Base-by-base conservation (phyloP, 2,797 vertebrate species). In the Antrozous pallidus region DNA sequence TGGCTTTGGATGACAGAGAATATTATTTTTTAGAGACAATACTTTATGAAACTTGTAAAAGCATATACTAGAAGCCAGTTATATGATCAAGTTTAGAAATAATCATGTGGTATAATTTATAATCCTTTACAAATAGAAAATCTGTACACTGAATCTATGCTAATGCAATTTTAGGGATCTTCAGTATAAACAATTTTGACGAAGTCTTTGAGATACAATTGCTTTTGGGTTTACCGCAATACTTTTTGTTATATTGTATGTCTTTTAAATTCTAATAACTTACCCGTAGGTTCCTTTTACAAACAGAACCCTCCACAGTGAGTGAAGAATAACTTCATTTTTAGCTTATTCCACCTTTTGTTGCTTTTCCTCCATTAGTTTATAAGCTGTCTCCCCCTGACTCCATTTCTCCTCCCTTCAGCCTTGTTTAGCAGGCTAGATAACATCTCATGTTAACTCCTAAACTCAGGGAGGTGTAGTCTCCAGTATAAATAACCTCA, bases 221-320 rank as follows among this genome's bases (percentile, higher is more conserved):
- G 98, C 96, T 97, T 99, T 99, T 54, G 99, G 99, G 97, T 99
- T 99, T 94, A 98, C 99, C 13, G 98, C 99, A 96, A 99, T 99
- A 0, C 98, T 99, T 97, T 99, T 99, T 0, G 99, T 99, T 97
- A 98, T 99, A 96, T 99, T 99, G 95, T 99, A 98, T 0, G 99
- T 99, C 97, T 99, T 99, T 92, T 99, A 99, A 97, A 99, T 99
- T 69, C 99, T 99, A 40, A 99, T 99, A 70, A 99, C 12, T 61
- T 14, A 85, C 31, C 18, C 14, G 49, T 24, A 80, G 31, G 12
- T 13, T 18, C 40, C 22, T 82, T 31, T 91, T 49, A 24, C 8
- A 58, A 61, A 31, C 3, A 69, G 70, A 88, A 74, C 3, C 31
- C 40, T 67, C 17, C 14, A 0, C 16, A 0, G 54, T 47, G 36